Base-by-base conservation (phyloP, 2,797 vertebrate genomes). In the Gobionotothen gibberifrons region DNA sequence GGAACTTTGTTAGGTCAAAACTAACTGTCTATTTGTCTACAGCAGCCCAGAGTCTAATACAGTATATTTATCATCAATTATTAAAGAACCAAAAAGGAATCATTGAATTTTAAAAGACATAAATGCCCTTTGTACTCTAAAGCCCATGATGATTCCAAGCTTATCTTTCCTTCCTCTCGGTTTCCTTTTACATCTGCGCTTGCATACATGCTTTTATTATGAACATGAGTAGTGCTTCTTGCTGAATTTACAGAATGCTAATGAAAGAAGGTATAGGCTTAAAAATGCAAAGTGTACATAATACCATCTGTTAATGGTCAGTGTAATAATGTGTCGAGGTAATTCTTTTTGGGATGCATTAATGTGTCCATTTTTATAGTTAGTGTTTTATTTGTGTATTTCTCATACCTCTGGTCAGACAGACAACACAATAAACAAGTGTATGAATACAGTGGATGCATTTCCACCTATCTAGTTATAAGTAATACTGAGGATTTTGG, bases 21-120 rank as follows among this genome's bases (percentile, higher is more conserved):
- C 61, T 16, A 26, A 43, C 62, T 26, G 32, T 71, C 46, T 32
- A 4, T 72, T 75, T 70, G 58, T 58, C 57, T 39, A 13, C 43
- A 11, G 40, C 22, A 69, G 16, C 19, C 29, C 22, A 39, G 22
- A 46, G 22, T 29, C 17, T 36, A 49, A 32, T 15, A 51, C 7
- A 46, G 40, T 19, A 4, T 51, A 44, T 40, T 14, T 21, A 42
- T 46, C 3, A 19, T 56, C 17, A 26, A 16, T 44, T 21, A 79
- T 61, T 19, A 53, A 73, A 74, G 3, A 16, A 21, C 1, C 11
- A 10, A 47, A 61, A 54, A 53, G 0, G 17, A 56, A 51, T 61
- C 17, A 9, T 7, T 51, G 7, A 44, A 54, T 57, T 66, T 4
- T 52, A 55, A 63, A 54, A 42, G 49, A 73, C 19, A 39, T 59